Conservation (phyloP, 2,888 invertebrate species). For the Eilema sororculum region DNA sequence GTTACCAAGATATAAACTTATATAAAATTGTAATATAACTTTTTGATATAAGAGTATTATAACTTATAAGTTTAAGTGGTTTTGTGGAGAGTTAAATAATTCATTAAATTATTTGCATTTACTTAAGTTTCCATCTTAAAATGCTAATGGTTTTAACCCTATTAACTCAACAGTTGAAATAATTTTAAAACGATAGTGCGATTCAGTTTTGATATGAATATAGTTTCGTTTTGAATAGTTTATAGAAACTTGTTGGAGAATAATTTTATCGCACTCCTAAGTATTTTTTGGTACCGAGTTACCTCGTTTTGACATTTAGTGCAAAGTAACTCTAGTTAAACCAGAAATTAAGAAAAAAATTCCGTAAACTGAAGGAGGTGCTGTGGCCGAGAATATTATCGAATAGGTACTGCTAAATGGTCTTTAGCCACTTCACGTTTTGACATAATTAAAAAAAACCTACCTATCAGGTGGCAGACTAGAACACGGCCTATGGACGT, state of each 20-base stretch:
- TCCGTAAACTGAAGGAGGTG: no score
- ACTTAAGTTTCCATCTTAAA: conserved; percentile 3
- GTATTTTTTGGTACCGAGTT: no score
- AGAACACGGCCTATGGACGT: no score
- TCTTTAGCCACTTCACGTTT: no score
- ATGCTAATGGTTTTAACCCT: not conserved
- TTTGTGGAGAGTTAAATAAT: not conserved
- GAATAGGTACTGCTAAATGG: no score
- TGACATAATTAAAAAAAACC: no score
- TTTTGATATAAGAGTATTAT: not conserved
- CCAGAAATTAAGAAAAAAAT: no score
- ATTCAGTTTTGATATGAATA: not conserved
- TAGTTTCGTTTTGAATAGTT: not conserved
- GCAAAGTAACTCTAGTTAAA: no score
- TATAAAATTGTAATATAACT: not conserved
- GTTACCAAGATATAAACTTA: conserved; percentile 6
- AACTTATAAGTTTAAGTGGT: conserved; percentile 12
- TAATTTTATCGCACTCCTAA: not conserved
- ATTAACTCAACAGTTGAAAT: not conserved
- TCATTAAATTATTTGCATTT: conserved; percentile 5
- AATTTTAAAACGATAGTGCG: not conserved
- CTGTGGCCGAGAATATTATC: no score
- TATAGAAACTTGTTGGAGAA: not conserved
- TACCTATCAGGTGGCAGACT: no score
- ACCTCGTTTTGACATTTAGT: no score